These are phyloP conservation scores for Sparus aurata DNA, from an alignment of 2,797 vertebrate species.

Conservation along the genomic window DNA sequence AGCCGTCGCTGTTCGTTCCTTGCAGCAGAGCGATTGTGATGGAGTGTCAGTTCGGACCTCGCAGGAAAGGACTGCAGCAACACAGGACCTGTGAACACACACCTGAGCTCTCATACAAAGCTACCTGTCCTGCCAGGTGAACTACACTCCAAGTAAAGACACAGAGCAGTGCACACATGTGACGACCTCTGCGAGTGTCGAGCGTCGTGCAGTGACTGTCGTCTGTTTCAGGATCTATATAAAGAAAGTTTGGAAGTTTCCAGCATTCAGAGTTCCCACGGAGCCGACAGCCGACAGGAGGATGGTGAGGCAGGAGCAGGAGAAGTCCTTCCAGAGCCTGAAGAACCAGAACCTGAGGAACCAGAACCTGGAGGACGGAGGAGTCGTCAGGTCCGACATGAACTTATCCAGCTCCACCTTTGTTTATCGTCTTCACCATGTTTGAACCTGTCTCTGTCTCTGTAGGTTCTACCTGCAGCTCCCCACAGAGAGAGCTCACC, in stretches of 20 bases:
- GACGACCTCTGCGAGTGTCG: not conserved
- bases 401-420: too few relatives aligned
- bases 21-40: constrained; percentile 24
- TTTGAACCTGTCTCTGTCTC: not conserved
- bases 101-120: not conserved
- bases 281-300: not conserved
- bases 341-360: constrained; percentile 13
- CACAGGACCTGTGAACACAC: not conserved
- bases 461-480: constrained; percentile 64
- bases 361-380: not conserved
- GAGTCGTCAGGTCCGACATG: constrained; percentile 1
- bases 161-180: too few relatives aligned
- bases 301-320: constrained; percentile 15
- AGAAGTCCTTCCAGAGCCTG: constrained; percentile 8
- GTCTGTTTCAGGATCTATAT: constrained; percentile 27
- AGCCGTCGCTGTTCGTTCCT: not conserved
- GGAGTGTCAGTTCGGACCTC: constrained; percentile 28
- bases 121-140: constrained; percentile 15
- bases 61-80: constrained; percentile 8
- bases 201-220: not conserved
- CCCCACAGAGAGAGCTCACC: constrained; percentile 90
- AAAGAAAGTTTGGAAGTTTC: constrained; percentile 20
- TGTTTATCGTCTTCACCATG: not conserved
- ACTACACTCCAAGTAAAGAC: not conserved
- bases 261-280: not conserved